Percentiles rank a stretch among this genome's conserved stretches.
These are phyloP conservation scores for Mormyrus proboscirostris DNA, from an alignment of 2,797 vertebrate genomes.

Conservation along the genomic window DNA sequence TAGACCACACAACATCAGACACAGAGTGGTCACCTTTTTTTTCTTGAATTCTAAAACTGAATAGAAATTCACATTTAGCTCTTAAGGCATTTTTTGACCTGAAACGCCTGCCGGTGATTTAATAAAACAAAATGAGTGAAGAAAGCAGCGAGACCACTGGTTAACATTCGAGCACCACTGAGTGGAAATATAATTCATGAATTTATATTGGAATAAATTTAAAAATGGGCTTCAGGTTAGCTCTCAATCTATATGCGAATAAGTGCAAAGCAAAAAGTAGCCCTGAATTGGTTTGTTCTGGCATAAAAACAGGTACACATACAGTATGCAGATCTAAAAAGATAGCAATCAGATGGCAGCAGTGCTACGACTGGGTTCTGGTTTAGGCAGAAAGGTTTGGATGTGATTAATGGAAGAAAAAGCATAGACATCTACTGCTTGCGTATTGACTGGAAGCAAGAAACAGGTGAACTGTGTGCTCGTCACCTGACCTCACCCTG, in stretches of 20 bases:
- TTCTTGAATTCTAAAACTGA: neutral
- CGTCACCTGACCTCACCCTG: neutral
- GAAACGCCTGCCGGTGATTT: neutral
- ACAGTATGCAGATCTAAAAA: neutral
- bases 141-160: neutral
- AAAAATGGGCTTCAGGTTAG: neutral
- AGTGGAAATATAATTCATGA: neutral
- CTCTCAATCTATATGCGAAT: neutral
- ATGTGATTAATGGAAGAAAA: neutral
- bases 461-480: neutral
- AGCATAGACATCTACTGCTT: neutral
- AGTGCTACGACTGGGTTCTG: neutral
- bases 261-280: neutral
- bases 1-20: neutral
- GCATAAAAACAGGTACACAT: neutral
- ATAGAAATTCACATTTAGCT: neutral
- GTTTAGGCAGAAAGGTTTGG: neutral
- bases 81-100: neutral
- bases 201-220: neutral
- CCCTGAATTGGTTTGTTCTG: neutral
- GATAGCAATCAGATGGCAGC: neutral
- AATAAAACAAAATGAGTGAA: neutral
- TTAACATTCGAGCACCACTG: neutral
- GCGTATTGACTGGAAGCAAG: neutral
- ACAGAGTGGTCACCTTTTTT: neutral